Conservation (phyloP, 2,888 invertebrate genomes). For the Abscondita cerata region DNA sequence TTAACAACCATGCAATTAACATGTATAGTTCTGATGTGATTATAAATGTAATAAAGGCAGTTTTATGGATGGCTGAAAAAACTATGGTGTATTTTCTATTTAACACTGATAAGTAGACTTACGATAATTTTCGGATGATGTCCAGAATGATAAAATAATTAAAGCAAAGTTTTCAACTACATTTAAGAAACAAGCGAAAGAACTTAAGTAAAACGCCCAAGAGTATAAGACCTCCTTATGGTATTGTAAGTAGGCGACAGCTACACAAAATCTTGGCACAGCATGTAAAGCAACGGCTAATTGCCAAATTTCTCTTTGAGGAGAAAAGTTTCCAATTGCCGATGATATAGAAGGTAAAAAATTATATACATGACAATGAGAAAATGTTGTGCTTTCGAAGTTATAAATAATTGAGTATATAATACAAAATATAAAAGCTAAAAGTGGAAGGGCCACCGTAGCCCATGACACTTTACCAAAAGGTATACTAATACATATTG, state of each 20-base stretch:
- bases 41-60: constrained; percentile 88
- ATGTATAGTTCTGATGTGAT: constrained; percentile 86
- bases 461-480: constrained; percentile 72
- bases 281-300: constrained; percentile 83
- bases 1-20: constrained; percentile 78
- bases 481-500: constrained; percentile 60
- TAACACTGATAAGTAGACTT: constrained; percentile 55
- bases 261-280: constrained; percentile 79
- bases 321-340: constrained; percentile 91
- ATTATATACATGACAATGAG: constrained; percentile 92
- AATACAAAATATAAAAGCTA: constrained; percentile 82
- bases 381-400: constrained; percentile 85
- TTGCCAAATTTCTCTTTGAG: constrained; percentile 90
- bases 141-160: constrained; percentile 89
- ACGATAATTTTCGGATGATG: constrained; percentile 90
- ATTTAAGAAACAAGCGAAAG: constrained; percentile 74
- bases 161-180: constrained; percentile 86
- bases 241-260: constrained; percentile 81
- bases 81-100: background rate
- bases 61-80: constrained; percentile 80
- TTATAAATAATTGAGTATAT: constrained; percentile 82
- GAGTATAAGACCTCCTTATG: constrained; percentile 71
- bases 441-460: constrained; percentile 77
- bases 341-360: constrained; percentile 96
- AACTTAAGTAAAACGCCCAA: constrained; percentile 65